These are phyloP conservation scores for Mycalesis mineus DNA, from an alignment of 2,888 invertebrate species.

Conservation along the genomic window DNA sequence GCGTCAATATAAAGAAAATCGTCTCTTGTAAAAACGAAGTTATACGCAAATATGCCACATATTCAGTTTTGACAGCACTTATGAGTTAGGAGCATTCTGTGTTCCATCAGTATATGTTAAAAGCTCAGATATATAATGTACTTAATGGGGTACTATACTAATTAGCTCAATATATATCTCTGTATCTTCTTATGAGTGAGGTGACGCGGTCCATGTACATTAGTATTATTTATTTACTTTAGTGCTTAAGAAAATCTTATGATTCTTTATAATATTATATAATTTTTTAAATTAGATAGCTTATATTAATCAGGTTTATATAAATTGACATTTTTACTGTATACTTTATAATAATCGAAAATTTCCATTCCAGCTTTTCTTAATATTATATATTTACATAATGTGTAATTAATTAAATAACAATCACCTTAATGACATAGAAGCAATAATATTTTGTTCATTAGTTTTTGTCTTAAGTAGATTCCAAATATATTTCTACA, in stretches of 20 bases:
- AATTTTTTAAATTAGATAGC: constrained; percentile 47
- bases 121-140: constrained; percentile 4
- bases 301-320: constrained; percentile 41
- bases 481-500: neutral
- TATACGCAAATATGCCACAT: too few species aligned
- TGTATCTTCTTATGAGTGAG: constrained; percentile 3
- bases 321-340: constrained; percentile 24
- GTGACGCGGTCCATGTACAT: constrained; percentile 54
- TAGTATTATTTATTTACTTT: constrained; percentile 76
- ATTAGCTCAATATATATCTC: constrained; percentile 2
- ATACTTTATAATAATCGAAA: constrained; percentile 17
- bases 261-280: constrained; percentile 40
- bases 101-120: neutral
- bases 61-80: too few species aligned
- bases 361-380: constrained; percentile 41
- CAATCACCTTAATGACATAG: neutral
- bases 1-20: too few species aligned
- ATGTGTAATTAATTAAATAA: neutral
- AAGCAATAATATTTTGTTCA: neutral
- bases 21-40: too few species aligned
- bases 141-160: neutral
- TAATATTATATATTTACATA: neutral
- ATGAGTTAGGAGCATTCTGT: too few species aligned
- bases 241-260: constrained; percentile 68
- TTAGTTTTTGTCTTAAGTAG: neutral